phyloP scores from a whole-genome alignment of 2,888 invertebrate genomes.

The Scelioninae gen. 1 region DNA sequence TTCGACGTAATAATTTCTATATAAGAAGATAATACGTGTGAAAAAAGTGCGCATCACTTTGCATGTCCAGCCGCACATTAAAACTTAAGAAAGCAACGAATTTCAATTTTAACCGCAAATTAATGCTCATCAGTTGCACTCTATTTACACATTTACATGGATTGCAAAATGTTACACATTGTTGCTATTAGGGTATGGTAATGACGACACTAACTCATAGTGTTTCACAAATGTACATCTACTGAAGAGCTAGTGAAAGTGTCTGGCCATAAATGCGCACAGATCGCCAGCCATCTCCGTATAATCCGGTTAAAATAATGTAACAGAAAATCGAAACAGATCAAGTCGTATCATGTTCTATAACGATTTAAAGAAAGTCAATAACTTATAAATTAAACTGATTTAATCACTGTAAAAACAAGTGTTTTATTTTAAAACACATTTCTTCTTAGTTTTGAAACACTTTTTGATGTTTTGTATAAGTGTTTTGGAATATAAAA shows the following conservation, averaged over 20 bases:
- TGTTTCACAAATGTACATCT: conserved; percentile 47
- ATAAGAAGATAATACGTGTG: not conserved
- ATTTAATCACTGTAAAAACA: too few relatives aligned
- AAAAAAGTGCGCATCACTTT: conserved; percentile 13
- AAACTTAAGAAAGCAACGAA: conserved; percentile 36
- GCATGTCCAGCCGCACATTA: conserved; percentile 25
- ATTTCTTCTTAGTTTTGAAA: too few relatives aligned
- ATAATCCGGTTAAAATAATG: conserved; percentile 30
- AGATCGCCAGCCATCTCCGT: conserved; percentile 1
- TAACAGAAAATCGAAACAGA: conserved; percentile 5
- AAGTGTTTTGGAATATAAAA: too few relatives aligned
- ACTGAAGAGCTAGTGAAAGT: conserved; percentile 51
- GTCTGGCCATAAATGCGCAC: conserved; percentile 1
- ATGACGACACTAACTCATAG: conserved; percentile 34
- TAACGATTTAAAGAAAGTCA: too few relatives aligned
- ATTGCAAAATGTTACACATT: conserved; percentile 45
- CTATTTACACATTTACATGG: conserved; percentile 55
- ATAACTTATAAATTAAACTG: too few relatives aligned
- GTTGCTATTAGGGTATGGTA: conserved; percentile 48
- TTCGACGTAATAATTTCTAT: conserved; percentile 17
- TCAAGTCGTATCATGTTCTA: too few relatives aligned
- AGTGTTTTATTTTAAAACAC: too few relatives aligned
- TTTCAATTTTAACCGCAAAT: conserved; percentile 48
- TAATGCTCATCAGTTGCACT: conserved; percentile 53
- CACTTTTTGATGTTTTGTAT: too few relatives aligned